Evolutionary conservation across 2,888 invertebrate genomes (phyloP), one percentile per base, ranked within the genome.

Genomic region (Drosophila ezoana): DNA sequence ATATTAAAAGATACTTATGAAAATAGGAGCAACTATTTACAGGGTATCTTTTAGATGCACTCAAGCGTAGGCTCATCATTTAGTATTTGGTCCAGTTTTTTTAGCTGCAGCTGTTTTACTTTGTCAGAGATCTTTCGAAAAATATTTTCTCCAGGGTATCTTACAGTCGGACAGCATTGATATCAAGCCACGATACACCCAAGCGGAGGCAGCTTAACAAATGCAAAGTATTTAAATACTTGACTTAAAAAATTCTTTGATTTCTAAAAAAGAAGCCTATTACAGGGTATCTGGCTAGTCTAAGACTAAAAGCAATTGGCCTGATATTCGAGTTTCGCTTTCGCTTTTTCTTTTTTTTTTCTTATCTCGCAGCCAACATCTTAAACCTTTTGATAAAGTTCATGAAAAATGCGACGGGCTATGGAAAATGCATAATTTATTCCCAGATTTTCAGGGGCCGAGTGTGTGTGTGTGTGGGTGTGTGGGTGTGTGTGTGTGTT

Each of bases 351-450:
- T 44, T 33, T 53, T 70, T 44, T 33, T 53, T 70, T 63, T 54
- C 54, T 64, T 72, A 75, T 81, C 59, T 16, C 37, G 18, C 41
- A 44, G 49, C 57, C 38, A 35, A 64, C 64, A 74, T 74, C 70
- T 48, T 40, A n/a, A 16, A 58, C 61, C 41, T 52, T 70, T 57
- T 44, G 53, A 62, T 62, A 59, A 59, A 81, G 43, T 58, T 73
- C 58, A 54, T 65, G 53, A 65, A 70, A 77, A 71, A 68, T 80
- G 66, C 61, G 52, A 60, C 14, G 57, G 58, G 45, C 56, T 53
- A 52, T 72, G 56, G 64, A 59, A 60, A 57, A 73, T 74, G 64
- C 74, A 78, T 79, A 72, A 72, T 80, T 80, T 62, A 69, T 74
- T 45, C 41, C 40, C 11, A 38, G n/a, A 38, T 51, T 35, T 53